Conservation (phyloP, 2,113 vertebrate species). For the Austrofundulus limnaeus region DNA sequence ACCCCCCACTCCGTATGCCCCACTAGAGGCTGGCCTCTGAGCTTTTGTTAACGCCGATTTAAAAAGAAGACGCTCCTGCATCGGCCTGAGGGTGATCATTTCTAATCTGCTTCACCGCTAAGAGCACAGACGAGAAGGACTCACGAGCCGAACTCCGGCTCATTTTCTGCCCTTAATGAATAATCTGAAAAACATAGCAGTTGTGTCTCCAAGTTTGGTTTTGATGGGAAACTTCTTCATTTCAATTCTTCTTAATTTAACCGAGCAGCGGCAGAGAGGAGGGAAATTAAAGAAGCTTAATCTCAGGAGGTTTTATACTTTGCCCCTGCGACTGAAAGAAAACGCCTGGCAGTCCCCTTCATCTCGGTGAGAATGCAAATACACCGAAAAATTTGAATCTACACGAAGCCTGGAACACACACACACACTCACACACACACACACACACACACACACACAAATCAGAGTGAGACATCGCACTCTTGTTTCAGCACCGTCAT, state of each 20-base stretch:
- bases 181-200: constrained; percentile 22
- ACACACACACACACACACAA: constrained; percentile 11
- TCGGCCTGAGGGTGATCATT: constrained; percentile 49
- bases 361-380: constrained; percentile 24
- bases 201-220: constrained; percentile 28
- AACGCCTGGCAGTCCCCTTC: constrained; percentile 10
- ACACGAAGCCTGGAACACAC: background rate
- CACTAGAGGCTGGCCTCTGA: constrained; percentile 31
- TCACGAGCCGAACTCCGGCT: constrained; percentile 19
- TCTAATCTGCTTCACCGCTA: constrained; percentile 39
- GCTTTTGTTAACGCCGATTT: constrained; percentile 60
- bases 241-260: constrained; percentile 39
- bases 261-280: constrained; percentile 6
- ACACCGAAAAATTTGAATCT: constrained; percentile 7
- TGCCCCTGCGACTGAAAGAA: constrained; percentile 17
- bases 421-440: constrained; percentile 8
- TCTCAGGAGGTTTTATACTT: constrained; percentile 36
- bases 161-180: constrained; percentile 17
- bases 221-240: constrained; percentile 35
- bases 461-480: background rate
- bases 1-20: constrained; percentile 6
- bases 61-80: constrained; percentile 37
- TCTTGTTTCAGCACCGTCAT: constrained; percentile 3
- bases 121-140: constrained; percentile 8
- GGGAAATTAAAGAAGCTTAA: constrained; percentile 49